Percentiles rank a stretch among this genome's conserved stretches.
Evolutionary conservation across 1,140 invertebrate genomes (phyloP).

Genomic region (Halyomorpha halys): DNA sequence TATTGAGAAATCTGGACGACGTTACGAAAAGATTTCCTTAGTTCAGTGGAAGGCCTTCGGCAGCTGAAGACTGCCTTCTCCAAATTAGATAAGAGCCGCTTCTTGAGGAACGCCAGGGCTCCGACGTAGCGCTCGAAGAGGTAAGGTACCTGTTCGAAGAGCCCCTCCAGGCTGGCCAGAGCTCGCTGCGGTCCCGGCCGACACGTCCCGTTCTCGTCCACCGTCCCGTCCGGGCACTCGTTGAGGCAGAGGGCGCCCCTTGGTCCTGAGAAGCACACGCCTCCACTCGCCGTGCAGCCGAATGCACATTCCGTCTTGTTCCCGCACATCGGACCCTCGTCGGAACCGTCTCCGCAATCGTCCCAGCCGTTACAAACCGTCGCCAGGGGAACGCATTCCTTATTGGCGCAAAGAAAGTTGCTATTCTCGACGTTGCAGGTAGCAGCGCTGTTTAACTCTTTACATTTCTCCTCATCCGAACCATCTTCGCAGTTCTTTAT

Average conservation of each 20-base stretch:
- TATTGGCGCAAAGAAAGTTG: background rate
- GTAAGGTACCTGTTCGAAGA: background rate
- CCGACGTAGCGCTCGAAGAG: background rate
- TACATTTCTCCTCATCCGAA: background rate
- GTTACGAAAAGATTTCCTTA: no score
- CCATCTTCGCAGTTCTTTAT: background rate
- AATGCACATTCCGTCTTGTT: background rate
- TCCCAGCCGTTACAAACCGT: background rate
- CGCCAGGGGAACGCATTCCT: background rate
- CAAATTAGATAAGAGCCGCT: no score
- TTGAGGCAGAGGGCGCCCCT: background rate
- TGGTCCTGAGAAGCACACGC: background rate
- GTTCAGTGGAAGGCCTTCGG: no score
- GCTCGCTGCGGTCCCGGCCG: no score
- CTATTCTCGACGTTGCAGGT: background rate
- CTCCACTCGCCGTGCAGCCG: background rate
- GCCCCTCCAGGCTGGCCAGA: background rate
- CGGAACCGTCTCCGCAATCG: background rate
- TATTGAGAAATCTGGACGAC: no score
- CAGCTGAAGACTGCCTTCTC: no score
- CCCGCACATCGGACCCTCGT: background rate
- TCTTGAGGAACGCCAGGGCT: background rate
- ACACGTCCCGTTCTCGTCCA: background rate
- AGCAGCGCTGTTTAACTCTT: background rate
- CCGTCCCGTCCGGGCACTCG: background rate